Conservation (phyloP, 2,888 invertebrate species). For the Diarsia brunnea region DNA sequence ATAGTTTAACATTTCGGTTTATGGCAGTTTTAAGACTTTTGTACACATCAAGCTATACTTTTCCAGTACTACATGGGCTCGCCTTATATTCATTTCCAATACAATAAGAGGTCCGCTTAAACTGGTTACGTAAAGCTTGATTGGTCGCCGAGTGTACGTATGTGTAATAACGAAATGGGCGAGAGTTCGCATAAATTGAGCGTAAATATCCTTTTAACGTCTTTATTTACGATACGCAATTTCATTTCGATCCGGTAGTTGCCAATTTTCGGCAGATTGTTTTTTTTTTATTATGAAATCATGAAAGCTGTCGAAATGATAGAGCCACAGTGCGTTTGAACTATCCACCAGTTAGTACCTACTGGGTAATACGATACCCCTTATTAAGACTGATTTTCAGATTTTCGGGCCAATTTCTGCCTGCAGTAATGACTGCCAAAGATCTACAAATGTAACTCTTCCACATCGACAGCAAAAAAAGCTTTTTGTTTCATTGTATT, state of each 20-base stretch:
- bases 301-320: not conserved
- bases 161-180: slow-evolving; percentile 31
- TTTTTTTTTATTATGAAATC: not conserved
- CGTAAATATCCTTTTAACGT: slow-evolving; percentile 54
- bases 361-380: not conserved
- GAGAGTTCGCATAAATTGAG: slow-evolving; percentile 48
- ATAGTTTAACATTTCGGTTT: slow-evolving; percentile 42
- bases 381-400: not conserved
- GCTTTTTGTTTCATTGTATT: not conserved
- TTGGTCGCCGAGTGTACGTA: not conserved
- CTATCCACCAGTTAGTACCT: not conserved
- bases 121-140: too few relatives aligned
- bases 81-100: too few relatives aligned
- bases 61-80: too few relatives aligned
- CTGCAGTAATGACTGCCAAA: not conserved
- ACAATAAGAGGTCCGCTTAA: too few relatives aligned
- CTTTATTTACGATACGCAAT: slow-evolving; percentile 56
- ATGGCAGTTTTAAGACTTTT: slow-evolving; percentile 36
- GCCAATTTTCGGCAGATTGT: slow-evolving; percentile 25
- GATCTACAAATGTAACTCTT: not conserved
- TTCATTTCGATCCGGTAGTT: slow-evolving; percentile 45
- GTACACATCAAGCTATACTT: slow-evolving; percentile 3
- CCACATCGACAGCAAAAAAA: not conserved
- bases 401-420: not conserved
- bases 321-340: not conserved